Percentiles rank a stretch among this genome's conserved stretches.
Evolutionary conservation across 2,888 invertebrate species (phyloP).

Genomic region (Torymus tubicola): DNA sequence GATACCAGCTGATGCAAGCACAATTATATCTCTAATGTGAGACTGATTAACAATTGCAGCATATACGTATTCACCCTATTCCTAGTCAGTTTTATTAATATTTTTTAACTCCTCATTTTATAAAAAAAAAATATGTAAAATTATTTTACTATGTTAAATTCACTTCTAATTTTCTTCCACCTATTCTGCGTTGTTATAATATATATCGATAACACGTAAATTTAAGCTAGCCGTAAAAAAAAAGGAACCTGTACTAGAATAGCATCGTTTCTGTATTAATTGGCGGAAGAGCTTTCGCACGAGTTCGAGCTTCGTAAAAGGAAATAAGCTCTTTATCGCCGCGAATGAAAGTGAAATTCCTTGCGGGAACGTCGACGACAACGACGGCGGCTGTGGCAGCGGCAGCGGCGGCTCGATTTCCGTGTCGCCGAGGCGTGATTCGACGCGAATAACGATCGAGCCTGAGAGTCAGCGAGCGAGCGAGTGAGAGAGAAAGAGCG

Average conservation of each 20-base stretch:
- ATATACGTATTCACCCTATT: no score
- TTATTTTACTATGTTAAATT: no score
- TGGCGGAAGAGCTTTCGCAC: constrained; percentile 16
- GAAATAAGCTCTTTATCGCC: constrained; percentile 53
- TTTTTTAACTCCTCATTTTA: no score
- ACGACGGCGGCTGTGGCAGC: constrained; percentile 5
- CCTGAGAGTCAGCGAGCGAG: no score
- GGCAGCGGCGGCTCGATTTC: constrained; percentile 47
- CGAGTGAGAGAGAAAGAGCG: neutral
- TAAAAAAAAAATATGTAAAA: no score
- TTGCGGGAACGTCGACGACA: neutral
- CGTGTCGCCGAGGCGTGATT: constrained; percentile 46
- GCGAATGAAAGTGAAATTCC: constrained; percentile 42
- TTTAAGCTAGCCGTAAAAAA: neutral
- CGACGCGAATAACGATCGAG: constrained; percentile 47
- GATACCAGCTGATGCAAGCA: no score
- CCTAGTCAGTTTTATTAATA: no score
- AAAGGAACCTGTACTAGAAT: neutral
- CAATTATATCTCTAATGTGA: no score
- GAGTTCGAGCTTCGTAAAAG: constrained; percentile 39
- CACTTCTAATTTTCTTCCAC: neutral
- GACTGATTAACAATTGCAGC: no score
- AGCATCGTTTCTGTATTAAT: constrained; percentile 42
- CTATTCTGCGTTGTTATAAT: constrained; percentile 12
- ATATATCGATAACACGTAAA: no score